Evolutionary conservation across 64 coral and sea anemone genomes (phyloP).

Genomic region (Montipora cactus): DNA sequence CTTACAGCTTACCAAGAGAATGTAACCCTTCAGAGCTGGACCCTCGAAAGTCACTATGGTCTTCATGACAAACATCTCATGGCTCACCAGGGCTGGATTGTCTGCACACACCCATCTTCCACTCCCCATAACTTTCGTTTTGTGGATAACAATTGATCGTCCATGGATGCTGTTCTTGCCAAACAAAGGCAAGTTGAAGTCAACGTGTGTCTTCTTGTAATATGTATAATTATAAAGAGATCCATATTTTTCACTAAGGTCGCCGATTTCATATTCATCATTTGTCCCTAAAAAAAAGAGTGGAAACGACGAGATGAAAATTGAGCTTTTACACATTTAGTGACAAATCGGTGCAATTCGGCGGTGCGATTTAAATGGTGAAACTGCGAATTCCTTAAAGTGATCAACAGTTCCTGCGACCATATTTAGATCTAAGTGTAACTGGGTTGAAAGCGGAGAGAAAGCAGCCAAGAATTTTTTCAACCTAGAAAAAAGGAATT

Average conservation of each 20-base stretch:
- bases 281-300: slow-evolving; percentile 62
- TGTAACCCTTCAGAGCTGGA: slow-evolving; percentile 42
- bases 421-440: no score
- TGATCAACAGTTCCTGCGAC: no score
- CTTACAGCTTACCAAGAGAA: slow-evolving; percentile 52
- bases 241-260: slow-evolving; percentile 85
- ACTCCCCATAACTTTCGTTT: slow-evolving; percentile 56
- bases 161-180: slow-evolving; percentile 88
- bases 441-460: no score
- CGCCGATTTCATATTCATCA: slow-evolving; percentile 92
- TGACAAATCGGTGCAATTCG: no score
- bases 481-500: no score
- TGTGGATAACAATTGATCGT: slow-evolving; percentile 82
- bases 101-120: slow-evolving; percentile 84
- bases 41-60: slow-evolving; percentile 39
- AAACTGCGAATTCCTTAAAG: no score
- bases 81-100: slow-evolving; percentile 21
- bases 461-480: no score
- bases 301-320: background rate
- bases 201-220: slow-evolving; percentile 26
- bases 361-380: no score
- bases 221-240: slow-evolving; percentile 49
- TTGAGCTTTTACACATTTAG: no score
- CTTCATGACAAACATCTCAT: slow-evolving; percentile 64
- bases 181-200: slow-evolving; percentile 89